A percentile compares a stretch with the other conserved stretches of the same genome.
phyloP scores from a whole-genome alignment of 2,797 vertebrate genomes.

The Pangasius larnaudii region DNA sequence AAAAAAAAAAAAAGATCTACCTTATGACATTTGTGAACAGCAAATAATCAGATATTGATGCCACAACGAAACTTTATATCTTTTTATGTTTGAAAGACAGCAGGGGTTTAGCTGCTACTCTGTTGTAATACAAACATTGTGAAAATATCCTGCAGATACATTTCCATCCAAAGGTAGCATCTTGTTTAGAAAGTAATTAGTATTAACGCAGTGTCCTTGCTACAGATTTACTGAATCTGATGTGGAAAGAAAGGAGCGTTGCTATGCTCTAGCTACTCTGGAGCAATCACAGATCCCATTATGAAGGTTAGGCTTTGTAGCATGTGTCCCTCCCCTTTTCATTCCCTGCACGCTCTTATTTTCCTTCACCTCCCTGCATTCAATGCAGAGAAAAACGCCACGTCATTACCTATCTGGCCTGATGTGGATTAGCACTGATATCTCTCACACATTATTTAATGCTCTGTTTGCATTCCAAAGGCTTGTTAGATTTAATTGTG shows the following conservation, averaged over 20 bases:
- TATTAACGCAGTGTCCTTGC: neutral
- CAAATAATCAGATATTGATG: neutral
- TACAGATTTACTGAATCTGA: constrained; percentile 2
- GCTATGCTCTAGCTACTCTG: neutral
- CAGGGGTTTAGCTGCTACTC: neutral
- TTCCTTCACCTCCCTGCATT: constrained; percentile 69
- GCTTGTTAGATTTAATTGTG: constrained; percentile 69
- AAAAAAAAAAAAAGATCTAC: neutral
- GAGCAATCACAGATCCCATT: neutral
- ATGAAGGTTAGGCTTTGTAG: neutral
- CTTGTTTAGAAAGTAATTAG: neutral
- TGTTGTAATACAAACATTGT: neutral
- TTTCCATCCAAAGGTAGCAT: neutral
- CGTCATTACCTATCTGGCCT: constrained; percentile 55
- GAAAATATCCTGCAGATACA: neutral
- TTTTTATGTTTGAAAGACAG: neutral
- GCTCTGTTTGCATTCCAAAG: constrained; percentile 64
- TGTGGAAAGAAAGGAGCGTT: neutral
- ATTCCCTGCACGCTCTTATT: constrained; percentile 66
- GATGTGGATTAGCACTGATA: constrained; percentile 66
- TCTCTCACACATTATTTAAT: constrained; percentile 66
- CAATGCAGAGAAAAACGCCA: constrained; percentile 68
- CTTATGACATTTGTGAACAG: neutral
- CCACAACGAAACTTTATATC: neutral
- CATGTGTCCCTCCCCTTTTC: neutral